Evolutionary conservation across 1,140 invertebrate species (phyloP).

Genomic region (Heterodera schachtii): DNA sequence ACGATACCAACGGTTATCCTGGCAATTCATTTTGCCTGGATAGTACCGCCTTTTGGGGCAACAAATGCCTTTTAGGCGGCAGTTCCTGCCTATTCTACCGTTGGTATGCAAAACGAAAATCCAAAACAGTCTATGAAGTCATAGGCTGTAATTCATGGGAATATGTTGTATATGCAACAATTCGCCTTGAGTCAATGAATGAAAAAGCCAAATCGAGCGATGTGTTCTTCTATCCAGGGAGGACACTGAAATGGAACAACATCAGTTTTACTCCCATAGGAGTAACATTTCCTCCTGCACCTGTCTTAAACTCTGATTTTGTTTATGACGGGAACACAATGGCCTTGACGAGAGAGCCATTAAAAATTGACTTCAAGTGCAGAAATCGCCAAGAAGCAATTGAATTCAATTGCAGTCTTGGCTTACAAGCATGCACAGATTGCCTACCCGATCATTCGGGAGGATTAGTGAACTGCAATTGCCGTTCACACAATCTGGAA

Average conservation of each 20-base stretch:
- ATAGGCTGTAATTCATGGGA: neutral
- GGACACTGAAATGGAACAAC: neutral
- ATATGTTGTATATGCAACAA: neutral
- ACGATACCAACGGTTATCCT: neutral
- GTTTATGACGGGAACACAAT: neutral
- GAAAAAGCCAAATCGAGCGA: neutral
- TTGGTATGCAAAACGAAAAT: neutral
- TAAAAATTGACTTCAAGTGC: neutral
- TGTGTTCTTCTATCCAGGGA: neutral
- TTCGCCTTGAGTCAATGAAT: neutral
- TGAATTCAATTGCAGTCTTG: neutral
- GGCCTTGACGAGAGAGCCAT: neutral
- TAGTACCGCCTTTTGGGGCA: constrained; percentile 4
- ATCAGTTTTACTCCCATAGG: neutral
- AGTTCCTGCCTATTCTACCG: neutral
- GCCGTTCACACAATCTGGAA: neutral
- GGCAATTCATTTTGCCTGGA: constrained; percentile 17
- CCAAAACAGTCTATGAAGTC: neutral
- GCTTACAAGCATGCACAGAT: neutral
- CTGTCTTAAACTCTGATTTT: neutral
- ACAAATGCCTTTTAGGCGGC: neutral
- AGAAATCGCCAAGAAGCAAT: neutral
- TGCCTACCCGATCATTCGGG: neutral
- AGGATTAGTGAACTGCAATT: constrained; percentile 1
- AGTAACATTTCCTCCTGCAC: neutral